Evolutionary conservation across 2,888 invertebrate genomes (phyloP), one percentile per base, ranked within the genome.

Genomic region (Hypomecis atomaria): DNA sequence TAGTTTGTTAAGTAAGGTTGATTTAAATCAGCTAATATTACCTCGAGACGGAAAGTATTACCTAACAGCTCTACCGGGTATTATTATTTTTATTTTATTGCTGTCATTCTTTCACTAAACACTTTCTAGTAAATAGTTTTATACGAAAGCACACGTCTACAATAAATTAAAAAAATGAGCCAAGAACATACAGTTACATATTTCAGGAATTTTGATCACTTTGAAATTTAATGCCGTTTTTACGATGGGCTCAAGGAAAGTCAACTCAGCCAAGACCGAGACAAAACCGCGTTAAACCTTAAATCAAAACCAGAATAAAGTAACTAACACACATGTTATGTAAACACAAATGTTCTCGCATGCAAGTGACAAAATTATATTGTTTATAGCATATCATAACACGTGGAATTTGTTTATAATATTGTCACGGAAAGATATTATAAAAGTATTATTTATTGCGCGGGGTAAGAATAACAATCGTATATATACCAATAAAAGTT

Each of bases 401-500:
- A 73, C 73, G n/a, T 64, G 60, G 64, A 71, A 71, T 70, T 81
- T 88, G 85, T 88, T 88, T 89, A 85, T 82, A 84, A 79, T 81
- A 86, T 79, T 78, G 81, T 85, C 85, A 83, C 78, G 78, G 53
- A 77, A 67, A 42, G 73, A 76, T 77, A 84, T 84, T 84, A 83
- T 83, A 84, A 88, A 86, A 82, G 75, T 75, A 78, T 82, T 82
- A 89, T 88, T 89, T 90, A 89, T 85, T 71, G 66, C 61, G 58
- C 54, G 53, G 67, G 67, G 78, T 83, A 83, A 84, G 76, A 82
- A 86, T 78, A 89, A 91, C 90, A 91, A 89, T 89, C 88, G 84
- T 88, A 89, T 88, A 86, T 86, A 87, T 84, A 85, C 80, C 76
- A 86, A 91, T 91, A 91, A 91, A 92, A 90, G 79, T 85, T 91